Percentiles rank a stretch among this genome's conserved stretches.
These are phyloP conservation scores for Thunnus thynnus DNA, from an alignment of 2,113 vertebrate genomes.

Conservation along the genomic window DNA sequence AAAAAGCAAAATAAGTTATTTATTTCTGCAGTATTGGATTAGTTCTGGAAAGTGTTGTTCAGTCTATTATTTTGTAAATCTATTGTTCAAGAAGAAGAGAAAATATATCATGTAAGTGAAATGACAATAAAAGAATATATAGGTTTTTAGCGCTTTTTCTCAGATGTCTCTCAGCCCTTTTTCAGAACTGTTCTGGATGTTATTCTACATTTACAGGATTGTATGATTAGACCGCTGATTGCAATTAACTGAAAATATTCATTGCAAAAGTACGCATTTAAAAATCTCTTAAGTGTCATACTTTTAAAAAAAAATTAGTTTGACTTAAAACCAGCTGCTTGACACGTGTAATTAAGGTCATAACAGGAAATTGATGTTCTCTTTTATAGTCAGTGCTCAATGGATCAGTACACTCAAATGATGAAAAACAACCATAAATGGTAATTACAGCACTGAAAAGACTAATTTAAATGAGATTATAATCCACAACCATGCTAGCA, in stretches of 20 bases:
- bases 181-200: background rate
- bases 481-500: no score
- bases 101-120: constrained; percentile 57
- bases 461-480: no score
- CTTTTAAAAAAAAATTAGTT: no score
- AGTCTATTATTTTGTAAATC: constrained; percentile 73
- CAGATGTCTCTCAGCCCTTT: background rate
- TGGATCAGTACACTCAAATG: no score
- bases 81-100: constrained; percentile 61
- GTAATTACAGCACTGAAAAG: no score
- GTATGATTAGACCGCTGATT: background rate
- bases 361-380: no score
- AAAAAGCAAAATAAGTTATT: constrained; percentile 46
- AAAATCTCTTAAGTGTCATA: no score
- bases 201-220: background rate
- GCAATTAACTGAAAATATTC: background rate
- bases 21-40: constrained; percentile 64
- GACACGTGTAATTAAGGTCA: no score
- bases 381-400: no score
- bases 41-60: constrained; percentile 53
- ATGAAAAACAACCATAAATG: no score
- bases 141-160: constrained; percentile 64
- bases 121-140: constrained; percentile 74
- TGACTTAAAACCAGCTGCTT: background rate
- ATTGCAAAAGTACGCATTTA: no score